Conservation (phyloP, 2,888 invertebrate genomes). For the Melanargia galathea region DNA sequence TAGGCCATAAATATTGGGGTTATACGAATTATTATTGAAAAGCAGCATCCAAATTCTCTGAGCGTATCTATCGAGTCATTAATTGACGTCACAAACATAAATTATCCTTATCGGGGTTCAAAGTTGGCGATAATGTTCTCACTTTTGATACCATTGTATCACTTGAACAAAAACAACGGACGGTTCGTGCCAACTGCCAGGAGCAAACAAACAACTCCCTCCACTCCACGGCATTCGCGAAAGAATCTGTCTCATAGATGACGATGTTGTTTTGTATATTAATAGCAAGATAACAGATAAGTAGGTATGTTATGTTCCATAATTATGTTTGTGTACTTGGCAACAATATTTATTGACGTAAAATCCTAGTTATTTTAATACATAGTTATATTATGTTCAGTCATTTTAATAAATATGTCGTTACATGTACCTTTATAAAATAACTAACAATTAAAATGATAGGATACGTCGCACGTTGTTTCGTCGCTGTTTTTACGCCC, state of each 20-base stretch:
- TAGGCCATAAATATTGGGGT: not conserved
- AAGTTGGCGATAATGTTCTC: constrained; percentile 40
- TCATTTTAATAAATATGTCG: no score
- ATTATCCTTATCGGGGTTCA: constrained; percentile 41
- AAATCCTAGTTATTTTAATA: not conserved
- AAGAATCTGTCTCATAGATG: not conserved
- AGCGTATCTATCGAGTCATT: constrained; percentile 21
- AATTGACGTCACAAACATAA: constrained; percentile 25
- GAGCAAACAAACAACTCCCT: constrained; percentile 1
- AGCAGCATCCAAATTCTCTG: constrained; percentile 28
- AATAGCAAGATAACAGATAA: not conserved
- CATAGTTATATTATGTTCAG: no score
- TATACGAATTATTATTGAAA: not conserved
- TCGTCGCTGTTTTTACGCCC: no score
- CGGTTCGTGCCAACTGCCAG: constrained; percentile 14
- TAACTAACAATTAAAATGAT: no score
- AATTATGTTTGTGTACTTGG: not conserved
- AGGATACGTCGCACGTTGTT: no score
- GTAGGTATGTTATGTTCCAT: not conserved
- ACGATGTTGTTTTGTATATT: not conserved
- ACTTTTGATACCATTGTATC: constrained; percentile 39
- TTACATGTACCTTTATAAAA: no score
- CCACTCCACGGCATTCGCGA: not conserved
- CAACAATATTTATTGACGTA: constrained; percentile 6
- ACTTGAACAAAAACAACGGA: constrained; percentile 35